Percentiles rank a stretch among this genome's conserved stretches.
Conservation (phyloP, 2,113 vertebrate species). For the Pterocles orientalis region DNA sequence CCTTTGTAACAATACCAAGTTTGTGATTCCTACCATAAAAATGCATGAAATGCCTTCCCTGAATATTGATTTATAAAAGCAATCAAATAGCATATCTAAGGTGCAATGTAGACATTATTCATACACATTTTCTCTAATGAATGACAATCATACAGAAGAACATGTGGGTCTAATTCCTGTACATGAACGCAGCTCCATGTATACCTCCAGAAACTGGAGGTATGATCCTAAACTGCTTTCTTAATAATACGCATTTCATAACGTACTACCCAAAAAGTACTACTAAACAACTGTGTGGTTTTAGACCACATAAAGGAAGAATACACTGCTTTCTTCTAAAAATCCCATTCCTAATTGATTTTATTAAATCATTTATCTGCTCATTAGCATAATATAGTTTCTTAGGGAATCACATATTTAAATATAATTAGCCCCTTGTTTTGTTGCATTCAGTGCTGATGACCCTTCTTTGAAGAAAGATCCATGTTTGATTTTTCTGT, state of each 20-base stretch:
- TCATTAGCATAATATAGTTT: background rate
- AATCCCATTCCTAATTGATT: background rate
- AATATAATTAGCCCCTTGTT: conserved; percentile 21
- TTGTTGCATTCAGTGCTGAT: background rate
- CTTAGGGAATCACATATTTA: background rate
- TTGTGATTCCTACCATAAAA: background rate
- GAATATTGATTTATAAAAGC: background rate
- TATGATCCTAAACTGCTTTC: background rate
- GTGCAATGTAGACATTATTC: background rate
- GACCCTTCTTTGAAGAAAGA: background rate
- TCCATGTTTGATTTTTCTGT: background rate
- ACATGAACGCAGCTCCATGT: background rate
- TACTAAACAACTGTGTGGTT: background rate
- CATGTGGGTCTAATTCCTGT: background rate
- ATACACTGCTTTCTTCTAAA: background rate
- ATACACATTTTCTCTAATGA: background rate
- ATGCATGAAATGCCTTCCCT: background rate
- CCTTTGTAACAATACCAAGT: background rate
- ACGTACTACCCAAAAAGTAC: background rate
- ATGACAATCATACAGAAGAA: background rate
- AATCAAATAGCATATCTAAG: background rate
- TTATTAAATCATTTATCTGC: background rate
- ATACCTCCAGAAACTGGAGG: background rate
- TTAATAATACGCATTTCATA: background rate
- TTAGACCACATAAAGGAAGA: background rate